Evolutionary conservation across 2,888 invertebrate genomes (phyloP).

Genomic region (Hermaeophaga mercurialis): DNA sequence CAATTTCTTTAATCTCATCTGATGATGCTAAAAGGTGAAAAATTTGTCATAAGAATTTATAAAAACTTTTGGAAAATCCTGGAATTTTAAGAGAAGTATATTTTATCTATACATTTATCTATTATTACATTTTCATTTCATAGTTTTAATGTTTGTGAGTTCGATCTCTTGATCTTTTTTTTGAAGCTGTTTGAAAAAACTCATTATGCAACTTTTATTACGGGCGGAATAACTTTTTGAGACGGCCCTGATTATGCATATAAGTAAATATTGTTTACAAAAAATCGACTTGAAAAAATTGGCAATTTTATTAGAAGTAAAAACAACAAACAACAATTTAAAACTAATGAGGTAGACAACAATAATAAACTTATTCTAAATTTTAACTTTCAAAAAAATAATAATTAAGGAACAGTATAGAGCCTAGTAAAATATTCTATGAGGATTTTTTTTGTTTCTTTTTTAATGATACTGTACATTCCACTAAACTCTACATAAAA

Average conservation of each 20-base stretch:
- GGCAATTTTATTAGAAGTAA: constrained; percentile 19
- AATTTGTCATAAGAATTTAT: too few species aligned
- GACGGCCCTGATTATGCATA: too few species aligned
- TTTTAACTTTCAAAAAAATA: constrained; percentile 11
- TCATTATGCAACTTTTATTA: neutral
- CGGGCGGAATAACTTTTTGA: neutral
- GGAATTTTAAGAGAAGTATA: too few species aligned
- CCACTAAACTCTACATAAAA: neutral
- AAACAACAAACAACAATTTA: constrained; percentile 27
- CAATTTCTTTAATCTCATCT: too few species aligned
- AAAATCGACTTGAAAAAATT: neutral
- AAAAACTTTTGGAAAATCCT: too few species aligned
- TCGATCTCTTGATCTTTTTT: neutral
- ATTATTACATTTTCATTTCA: neutral
- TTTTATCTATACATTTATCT: too few species aligned
- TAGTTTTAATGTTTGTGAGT: neutral
- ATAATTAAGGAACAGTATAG: constrained; percentile 18
- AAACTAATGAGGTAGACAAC: constrained; percentile 36
- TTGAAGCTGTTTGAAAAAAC: neutral
- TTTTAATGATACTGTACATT: neutral
- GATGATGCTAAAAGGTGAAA: too few species aligned
- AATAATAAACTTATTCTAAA: constrained; percentile 21
- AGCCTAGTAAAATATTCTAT: neutral
- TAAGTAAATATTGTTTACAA: too few species aligned
- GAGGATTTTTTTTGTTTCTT: neutral